Evolutionary conservation across 2,888 invertebrate genomes (phyloP).

Genomic region (Protodeltote pygarga): DNA sequence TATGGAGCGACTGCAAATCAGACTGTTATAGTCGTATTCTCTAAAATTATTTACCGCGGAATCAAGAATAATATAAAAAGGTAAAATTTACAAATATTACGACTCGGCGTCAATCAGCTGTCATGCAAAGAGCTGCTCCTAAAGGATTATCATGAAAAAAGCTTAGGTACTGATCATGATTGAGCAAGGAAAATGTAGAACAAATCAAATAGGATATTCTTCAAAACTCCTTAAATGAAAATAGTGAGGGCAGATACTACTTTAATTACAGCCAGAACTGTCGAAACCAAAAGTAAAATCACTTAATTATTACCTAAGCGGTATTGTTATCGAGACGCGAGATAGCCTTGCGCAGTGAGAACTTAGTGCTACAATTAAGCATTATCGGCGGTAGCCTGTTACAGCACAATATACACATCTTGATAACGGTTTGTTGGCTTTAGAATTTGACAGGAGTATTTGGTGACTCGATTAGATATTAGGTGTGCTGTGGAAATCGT

Average conservation of each 20-base stretch:
- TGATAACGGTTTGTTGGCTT: constrained; percentile 42
- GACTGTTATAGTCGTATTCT: no score
- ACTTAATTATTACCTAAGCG: constrained; percentile 44
- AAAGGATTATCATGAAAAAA: no score
- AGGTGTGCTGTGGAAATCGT: constrained; percentile 36
- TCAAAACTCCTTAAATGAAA: not conserved
- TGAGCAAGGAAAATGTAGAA: no score
- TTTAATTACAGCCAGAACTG: constrained; percentile 38
- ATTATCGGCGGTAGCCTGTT: constrained; percentile 36
- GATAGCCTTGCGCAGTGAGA: constrained; percentile 48
- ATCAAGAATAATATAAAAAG: no score
- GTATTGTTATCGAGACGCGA: constrained; percentile 44
- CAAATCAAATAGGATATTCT: not conserved
- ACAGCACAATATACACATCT: constrained; percentile 47
- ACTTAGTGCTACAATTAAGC: constrained; percentile 47
- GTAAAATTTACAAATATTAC: no score
- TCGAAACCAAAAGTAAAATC: constrained; percentile 40
- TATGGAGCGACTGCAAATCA: no score
- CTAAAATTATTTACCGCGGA: no score
- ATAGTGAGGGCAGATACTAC: constrained; percentile 4
- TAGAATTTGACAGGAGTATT: constrained; percentile 42
- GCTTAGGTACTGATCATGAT: no score
- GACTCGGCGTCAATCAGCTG: no score
- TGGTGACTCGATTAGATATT: constrained; percentile 39
- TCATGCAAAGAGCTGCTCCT: no score